phyloP scores from a whole-genome alignment of 2,888 invertebrate genomes.

The Amiota minor region DNA sequence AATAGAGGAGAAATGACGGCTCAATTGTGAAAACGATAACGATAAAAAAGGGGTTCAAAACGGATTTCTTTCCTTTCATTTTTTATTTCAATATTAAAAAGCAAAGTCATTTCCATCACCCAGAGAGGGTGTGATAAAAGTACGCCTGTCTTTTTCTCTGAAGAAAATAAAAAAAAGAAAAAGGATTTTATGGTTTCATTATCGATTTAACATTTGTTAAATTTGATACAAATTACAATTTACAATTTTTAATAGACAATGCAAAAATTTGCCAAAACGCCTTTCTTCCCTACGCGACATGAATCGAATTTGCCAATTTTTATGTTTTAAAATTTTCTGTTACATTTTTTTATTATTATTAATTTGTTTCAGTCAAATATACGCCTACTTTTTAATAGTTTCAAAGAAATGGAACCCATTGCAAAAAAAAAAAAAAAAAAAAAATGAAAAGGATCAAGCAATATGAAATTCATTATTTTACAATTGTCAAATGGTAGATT shows the following conservation, averaged over 20 bases:
- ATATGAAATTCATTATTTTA: too few species aligned
- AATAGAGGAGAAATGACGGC: too few species aligned
- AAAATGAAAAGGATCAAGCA: too few species aligned
- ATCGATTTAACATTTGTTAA: conserved; percentile 23
- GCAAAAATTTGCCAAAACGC: neutral
- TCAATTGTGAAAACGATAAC: too few species aligned
- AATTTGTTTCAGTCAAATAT: neutral
- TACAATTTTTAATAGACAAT: conserved; percentile 12
- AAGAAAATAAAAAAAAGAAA: too few species aligned
- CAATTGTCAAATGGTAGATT: too few species aligned
- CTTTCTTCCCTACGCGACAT: neutral
- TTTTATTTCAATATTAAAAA: conserved; percentile 9
- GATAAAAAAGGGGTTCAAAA: conserved; percentile 5
- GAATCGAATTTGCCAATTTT: conserved; percentile 30
- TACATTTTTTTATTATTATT: conserved; percentile 6
- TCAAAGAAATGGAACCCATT: neutral
- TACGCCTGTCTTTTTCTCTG: neutral
- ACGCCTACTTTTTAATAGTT: conserved; percentile 23
- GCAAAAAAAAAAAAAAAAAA: neutral
- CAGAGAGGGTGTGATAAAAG: neutral
- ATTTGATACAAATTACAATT: conserved; percentile 1
- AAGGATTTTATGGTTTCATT: conserved; percentile 13
- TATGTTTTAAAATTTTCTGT: neutral
- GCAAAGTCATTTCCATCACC: conserved; percentile 9
- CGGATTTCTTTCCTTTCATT: neutral